A percentile compares a stretch with the other conserved stretches of the same genome.
Evolutionary conservation across 2,888 invertebrate genomes (phyloP).

Genomic region (Eupithecia centaureata): DNA sequence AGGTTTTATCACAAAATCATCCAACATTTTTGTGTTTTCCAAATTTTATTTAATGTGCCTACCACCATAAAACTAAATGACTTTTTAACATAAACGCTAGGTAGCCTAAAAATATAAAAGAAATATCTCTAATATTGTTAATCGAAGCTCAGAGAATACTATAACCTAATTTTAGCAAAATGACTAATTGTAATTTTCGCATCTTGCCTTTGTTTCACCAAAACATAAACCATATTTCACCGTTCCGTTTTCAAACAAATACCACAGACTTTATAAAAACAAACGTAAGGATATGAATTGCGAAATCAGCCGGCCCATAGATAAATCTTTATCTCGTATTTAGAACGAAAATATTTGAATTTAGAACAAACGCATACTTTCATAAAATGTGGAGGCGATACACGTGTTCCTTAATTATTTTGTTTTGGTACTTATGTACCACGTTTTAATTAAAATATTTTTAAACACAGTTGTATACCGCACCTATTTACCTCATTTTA

Average conservation of each 20-base stretch:
- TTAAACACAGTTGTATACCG: neutral
- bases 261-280: constrained; percentile 22
- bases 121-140: too few species aligned
- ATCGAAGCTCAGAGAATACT: neutral
- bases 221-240: neutral
- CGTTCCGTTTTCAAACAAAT: constrained; percentile 2
- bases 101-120: too few species aligned
- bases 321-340: constrained; percentile 20
- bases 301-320: constrained; percentile 32
- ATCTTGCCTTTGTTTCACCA: neutral
- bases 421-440: constrained; percentile 15
- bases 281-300: constrained; percentile 33
- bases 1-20: too few species aligned
- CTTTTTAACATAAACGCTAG: too few species aligned
- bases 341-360: constrained; percentile 17
- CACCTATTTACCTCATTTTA: neutral
- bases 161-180: neutral
- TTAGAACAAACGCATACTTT: constrained; percentile 24
- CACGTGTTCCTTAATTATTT: constrained; percentile 25
- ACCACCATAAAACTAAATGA: too few species aligned
- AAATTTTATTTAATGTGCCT: too few species aligned
- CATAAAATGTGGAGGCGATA: constrained; percentile 19
- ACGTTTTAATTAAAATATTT: neutral
- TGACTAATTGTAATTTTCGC: neutral
- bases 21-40: too few species aligned